These are phyloP conservation scores for Nothura maculosa DNA, from an alignment of 2,797 vertebrate genomes.

Conservation along the genomic window DNA sequence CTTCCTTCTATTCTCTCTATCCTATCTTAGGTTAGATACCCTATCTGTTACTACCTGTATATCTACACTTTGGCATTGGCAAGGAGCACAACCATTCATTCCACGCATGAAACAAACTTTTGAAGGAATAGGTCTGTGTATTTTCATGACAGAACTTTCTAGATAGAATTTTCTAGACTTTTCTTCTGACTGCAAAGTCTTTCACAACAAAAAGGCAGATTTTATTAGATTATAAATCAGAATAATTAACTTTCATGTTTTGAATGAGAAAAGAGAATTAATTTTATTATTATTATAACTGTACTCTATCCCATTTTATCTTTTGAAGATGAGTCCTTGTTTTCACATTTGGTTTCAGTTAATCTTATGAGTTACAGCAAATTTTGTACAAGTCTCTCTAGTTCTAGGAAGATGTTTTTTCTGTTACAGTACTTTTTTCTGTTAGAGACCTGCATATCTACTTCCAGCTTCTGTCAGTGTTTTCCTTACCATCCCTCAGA, in stretches of 20 bases:
- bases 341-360: neutral
- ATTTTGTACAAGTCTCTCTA: neutral
- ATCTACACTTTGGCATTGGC: neutral
- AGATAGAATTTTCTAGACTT: too few species aligned
- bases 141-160: neutral
- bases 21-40: neutral
- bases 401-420: neutral
- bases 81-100: neutral
- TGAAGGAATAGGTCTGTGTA: neutral
- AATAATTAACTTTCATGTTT: neutral
- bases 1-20: neutral
- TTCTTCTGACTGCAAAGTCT: rapidly evolving
- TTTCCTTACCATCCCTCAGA: neutral
- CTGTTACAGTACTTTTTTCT: neutral
- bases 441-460: neutral
- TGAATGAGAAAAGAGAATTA: neutral
- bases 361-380: neutral
- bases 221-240: neutral
- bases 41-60: neutral
- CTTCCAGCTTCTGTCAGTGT: neutral
- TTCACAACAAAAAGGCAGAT: neutral
- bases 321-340: neutral
- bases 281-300: neutral
- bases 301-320: neutral
- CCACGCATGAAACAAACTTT: neutral